These are phyloP conservation scores for Parasteatoda lunata DNA, from an alignment of 2,888 invertebrate genomes.

Conservation along the genomic window DNA sequence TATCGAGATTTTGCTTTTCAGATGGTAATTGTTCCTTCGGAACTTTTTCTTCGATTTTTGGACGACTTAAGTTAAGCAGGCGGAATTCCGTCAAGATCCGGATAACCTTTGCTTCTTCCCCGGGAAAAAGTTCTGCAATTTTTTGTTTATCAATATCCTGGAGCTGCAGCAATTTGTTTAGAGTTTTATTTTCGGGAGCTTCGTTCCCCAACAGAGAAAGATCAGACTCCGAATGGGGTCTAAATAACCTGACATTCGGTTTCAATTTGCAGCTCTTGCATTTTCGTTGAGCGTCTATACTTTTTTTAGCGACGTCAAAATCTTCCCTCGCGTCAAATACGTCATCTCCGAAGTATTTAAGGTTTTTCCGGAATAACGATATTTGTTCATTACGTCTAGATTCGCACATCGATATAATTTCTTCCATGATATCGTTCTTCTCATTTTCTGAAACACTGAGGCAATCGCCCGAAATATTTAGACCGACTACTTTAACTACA, in stretches of 20 bases:
- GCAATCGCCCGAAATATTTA: neutral
- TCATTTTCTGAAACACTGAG: neutral
- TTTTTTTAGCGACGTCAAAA: no score
- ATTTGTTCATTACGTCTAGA: neutral
- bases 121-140: neutral
- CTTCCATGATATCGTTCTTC: neutral
- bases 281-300: neutral
- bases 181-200: neutral
- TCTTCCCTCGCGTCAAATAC: no score
- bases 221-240: neutral
- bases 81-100: neutral
- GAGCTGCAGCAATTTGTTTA: neutral
- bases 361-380: neutral
- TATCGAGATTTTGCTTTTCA: no score
- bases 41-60: neutral
- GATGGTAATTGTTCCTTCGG: no score
- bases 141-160: neutral
- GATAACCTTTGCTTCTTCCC: neutral
- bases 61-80: neutral
- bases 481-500: constrained; percentile 14
- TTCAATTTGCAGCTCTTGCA: neutral
- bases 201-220: neutral
- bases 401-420: neutral
- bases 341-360: neutral
- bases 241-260: neutral